A percentile compares a stretch with the other conserved stretches of the same genome.
Evolutionary conservation across 2,888 invertebrate genomes (phyloP).

Genomic region (Erebia ligea): DNA sequence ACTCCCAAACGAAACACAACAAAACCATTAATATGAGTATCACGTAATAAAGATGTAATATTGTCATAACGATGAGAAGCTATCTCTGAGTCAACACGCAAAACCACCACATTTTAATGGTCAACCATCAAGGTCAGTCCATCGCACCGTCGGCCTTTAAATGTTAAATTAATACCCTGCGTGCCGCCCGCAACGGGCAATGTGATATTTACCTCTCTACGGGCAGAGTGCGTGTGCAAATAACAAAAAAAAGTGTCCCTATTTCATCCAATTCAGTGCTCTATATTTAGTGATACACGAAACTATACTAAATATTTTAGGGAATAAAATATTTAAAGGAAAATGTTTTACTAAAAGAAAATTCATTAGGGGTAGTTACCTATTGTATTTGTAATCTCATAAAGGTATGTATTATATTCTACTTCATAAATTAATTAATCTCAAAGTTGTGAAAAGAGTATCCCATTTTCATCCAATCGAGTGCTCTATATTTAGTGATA

Average conservation of each 20-base stretch:
- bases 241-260: slow-evolving; percentile 24
- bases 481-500: no score
- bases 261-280: neutral
- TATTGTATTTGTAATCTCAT: neutral
- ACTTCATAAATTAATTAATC: no score
- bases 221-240: slow-evolving; percentile 46
- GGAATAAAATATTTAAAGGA: neutral
- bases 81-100: slow-evolving; percentile 32
- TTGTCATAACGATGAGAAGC: slow-evolving; percentile 10
- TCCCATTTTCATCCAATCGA: no score
- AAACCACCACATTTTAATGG: slow-evolving; percentile 44
- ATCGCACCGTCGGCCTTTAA: slow-evolving; percentile 47
- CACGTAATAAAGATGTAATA: slow-evolving; percentile 5
- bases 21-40: neutral
- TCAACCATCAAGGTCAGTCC: slow-evolving; percentile 57
- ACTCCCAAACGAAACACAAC: neutral
- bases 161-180: slow-evolving; percentile 55
- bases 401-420: neutral
- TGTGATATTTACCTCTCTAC: slow-evolving; percentile 49
- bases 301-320: neutral
- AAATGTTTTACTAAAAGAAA: neutral
- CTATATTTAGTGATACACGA: neutral
- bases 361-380: neutral
- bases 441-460: no score
- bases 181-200: slow-evolving; percentile 55